Evolutionary conservation across 2,888 invertebrate genomes (phyloP), one percentile per base, ranked within the genome.

Genomic region (Pegoplata infirma): DNA sequence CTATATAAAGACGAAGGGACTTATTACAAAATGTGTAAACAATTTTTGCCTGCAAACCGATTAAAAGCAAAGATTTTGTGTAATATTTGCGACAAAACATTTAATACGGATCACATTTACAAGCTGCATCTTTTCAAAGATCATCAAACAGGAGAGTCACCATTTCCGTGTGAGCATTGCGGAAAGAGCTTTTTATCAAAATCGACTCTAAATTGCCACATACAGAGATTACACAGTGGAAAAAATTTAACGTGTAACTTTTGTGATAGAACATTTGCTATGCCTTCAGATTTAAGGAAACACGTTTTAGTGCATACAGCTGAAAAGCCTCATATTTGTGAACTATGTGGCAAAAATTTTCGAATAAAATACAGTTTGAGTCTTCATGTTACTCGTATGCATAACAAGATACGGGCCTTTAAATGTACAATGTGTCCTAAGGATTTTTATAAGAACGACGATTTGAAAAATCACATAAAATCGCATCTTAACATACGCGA

Each of bases 401-500:
- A 82, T 56, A 76, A 79, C 12, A 80, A 80, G 23, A 66, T 80
- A 23, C 73, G 82, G 17, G 82, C 81, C n/a, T 82, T 80, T 19
- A 80, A 82, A 40, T 82, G 82, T 47, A 80, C 63, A n/a, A 80
- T 82, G 80, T 82, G 82, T n/a, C 81, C 82, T 4, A 82, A 82
- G 63, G 88, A 87, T 46, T 87, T 87, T 64, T 16, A 83, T 0
- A 85, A 84, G 32, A 85, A 84, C 14, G 82, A 83, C 1, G 79
- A 87, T 74, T 68, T 87, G 7, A 81, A 83, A 5, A 87, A 87
- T 56, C 87, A 87, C 47, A 84, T 87, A 16, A 87, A 87, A 59
- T 81, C 85, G 0, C 87, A 87, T 67, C 74, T 87, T 10, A 87
- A 87, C 58, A 87, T 87, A 61, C 83, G 88, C 3, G 87, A 87